Evolutionary conservation across 2,888 invertebrate species (phyloP).

Genomic region (Calameuta idolon): DNA sequence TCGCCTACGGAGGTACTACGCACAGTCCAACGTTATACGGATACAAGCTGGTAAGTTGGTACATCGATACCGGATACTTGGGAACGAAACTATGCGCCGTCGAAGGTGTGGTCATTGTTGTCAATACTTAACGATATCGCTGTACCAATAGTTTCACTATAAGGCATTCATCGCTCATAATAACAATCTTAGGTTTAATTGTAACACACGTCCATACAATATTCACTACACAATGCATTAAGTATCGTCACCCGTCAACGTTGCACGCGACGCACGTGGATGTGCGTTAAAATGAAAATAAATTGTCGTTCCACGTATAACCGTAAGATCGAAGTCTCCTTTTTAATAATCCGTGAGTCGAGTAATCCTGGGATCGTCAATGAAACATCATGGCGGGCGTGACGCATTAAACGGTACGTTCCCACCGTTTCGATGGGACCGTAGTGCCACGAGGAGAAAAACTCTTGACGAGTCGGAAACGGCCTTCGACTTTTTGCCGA

Average conservation of each 20-base stretch:
- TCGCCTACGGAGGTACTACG: not conserved
- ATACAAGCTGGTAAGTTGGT: not conserved
- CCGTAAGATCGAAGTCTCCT: not conserved
- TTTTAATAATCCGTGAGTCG: not conserved
- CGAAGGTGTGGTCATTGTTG: not conserved
- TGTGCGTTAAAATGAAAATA: not conserved
- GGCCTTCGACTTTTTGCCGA: conserved; percentile 9
- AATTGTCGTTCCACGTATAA: not conserved
- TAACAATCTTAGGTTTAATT: not conserved
- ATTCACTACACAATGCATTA: not conserved
- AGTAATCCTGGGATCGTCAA: not conserved
- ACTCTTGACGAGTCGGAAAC: conserved; percentile 7
- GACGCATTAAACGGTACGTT: not conserved
- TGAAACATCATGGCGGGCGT: not conserved
- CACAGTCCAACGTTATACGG: not conserved
- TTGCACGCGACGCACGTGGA: not conserved
- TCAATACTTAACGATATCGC: not conserved
- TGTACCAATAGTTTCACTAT: not conserved
- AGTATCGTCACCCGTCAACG: not conserved
- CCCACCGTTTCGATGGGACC: not conserved
- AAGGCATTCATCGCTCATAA: not conserved
- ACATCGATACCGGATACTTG: not conserved
- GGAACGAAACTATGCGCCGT: not conserved
- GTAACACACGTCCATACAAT: not conserved
- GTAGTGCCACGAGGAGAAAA: not conserved